Percentiles rank a stretch among this genome's conserved stretches.
These are phyloP conservation scores for Drosophila nr. medialis DNA, from an alignment of 2,888 invertebrate genomes.

Conservation along the genomic window DNA sequence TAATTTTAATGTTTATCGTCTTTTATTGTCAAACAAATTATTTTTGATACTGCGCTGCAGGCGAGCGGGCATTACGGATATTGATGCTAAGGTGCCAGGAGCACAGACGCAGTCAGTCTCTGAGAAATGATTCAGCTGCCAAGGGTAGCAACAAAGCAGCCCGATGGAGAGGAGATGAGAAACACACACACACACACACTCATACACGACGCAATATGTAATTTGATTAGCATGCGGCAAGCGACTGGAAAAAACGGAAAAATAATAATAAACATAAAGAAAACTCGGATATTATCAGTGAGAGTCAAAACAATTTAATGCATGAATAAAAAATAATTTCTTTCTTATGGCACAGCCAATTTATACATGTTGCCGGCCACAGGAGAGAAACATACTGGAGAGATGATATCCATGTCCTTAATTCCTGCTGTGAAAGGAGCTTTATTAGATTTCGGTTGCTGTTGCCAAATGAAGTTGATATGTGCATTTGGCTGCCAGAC, in stretches of 20 bases:
- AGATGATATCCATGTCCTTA: slow-evolving; percentile 9
- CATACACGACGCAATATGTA: slow-evolving; percentile 57
- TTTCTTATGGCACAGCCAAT: slow-evolving; percentile 48
- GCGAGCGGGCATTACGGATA: slow-evolving; percentile 49
- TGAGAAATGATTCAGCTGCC: slow-evolving; percentile 82
- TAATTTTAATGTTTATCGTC: slow-evolving; percentile 84
- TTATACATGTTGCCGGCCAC: slow-evolving; percentile 6
- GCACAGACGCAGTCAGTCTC: slow-evolving; percentile 26
- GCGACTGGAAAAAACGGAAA: slow-evolving; percentile 2
- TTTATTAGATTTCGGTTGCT: slow-evolving; percentile 65
- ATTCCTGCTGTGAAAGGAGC: slow-evolving; percentile 60
- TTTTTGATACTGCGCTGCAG: slow-evolving; percentile 83
- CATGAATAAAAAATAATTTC: slow-evolving; percentile 84
- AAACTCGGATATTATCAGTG: slow-evolving; percentile 68
- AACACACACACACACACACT: slow-evolving; percentile 19
- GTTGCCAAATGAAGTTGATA: slow-evolving; percentile 34
- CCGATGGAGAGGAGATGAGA: slow-evolving; percentile 2
- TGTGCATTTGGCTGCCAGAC: slow-evolving; percentile 48
- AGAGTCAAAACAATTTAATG: slow-evolving; percentile 84
- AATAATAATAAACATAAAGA: slow-evolving; percentile 75
- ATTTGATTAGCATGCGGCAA: slow-evolving; percentile 80
- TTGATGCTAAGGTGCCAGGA: slow-evolving; percentile 66
- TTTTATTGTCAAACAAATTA: slow-evolving; percentile 84
- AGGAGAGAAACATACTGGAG: neutral
- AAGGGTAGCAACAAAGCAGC: slow-evolving; percentile 25